Base-by-base conservation (phyloP, 2,888 invertebrate species). In the Parasteatoda lunata region DNA sequence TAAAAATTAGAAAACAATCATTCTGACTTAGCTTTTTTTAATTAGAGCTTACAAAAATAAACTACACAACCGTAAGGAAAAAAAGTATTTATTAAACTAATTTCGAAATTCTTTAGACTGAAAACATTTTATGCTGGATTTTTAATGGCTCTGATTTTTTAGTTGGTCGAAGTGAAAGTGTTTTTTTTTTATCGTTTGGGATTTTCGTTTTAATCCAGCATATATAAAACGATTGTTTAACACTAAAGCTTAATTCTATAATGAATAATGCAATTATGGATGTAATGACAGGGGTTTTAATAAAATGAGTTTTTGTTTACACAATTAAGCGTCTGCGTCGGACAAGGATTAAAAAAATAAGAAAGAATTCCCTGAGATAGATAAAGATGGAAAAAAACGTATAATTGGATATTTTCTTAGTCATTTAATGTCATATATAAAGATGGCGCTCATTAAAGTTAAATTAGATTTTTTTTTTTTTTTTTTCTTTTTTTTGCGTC, bases 321-420 rank as follows among this genome's bases (percentile, higher is more conserved):
- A 84, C 83, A 84, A 84, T 84, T 84, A 84, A 84, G 72, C 77
- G 48, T 69, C 70, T 51, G 15, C 51, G 73, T 65, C 30, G 30
- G 30, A 30, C 48, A 45, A 48, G 13, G 48, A 45, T 45, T 9
- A 66, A 65, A 45, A 65, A 54, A 47, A 6, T 65, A 71, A 70
- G 77, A 80, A 78, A 79, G 77, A 77, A 77, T 72, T 72, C 69
- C 47, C n/a, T 45, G 47, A 51, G 66, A 84, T 77, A 77, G 66
- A 72, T 64, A 65, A 71, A 30, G 30, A 30, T 30, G 30, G 30
- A 30, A 30, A 84, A 84, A 75, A 76, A 54, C 30, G 48, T 77
- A 84, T 84, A 84, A 84, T 84, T 84, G 83, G 77, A 84, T 77
- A 77, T 84, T 84, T 84, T 84, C 83, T 71, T 84, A 84, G 83